Base-by-base conservation (phyloP, 2,888 invertebrate species). In the Lacanobia oleracea region DNA sequence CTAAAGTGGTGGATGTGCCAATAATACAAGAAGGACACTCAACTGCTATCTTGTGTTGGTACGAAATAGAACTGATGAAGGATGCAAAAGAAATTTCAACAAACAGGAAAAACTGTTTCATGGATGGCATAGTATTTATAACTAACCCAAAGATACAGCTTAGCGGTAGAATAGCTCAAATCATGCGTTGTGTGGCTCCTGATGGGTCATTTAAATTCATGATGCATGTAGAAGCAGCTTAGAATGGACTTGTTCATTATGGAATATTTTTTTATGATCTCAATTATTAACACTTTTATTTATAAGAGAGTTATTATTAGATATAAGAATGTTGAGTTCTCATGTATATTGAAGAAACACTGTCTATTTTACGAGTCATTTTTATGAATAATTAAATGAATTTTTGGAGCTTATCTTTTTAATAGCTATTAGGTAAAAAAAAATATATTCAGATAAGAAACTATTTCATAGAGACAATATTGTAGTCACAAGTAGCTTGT, bases 21-120 rank as follows among this genome's bases (percentile, higher is more conserved):
- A 86, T 96, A 18, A 89, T 86, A 18, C 89, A 89, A 57, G 89
- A 89, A 72, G 97, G 97, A 1, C 70, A 87, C 57, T 92, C 94
- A 0, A 96, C 96, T 90, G 96, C 95, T 5, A 91, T 97, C 71
- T 88, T 97, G 27, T 96, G 96, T 81, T 97, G 97, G 96, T 97
- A 95, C 80, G 91, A 91, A n/a, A 91, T 97, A 61, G 93, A 96
- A 75, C 85, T 96, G 33, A 91, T 94, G 81, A 91, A 96, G 65
- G 89, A 92, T 67, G 67, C 92, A 37, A 88, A 89, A 33, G 90
- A 87, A 40, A 91, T 96, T 71, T 91, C 93, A 9, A 97, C 97
- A 0, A 91, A 93, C 65, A 90, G 94, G 76, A 77, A 92, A 68
- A 90, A 90, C 71, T 89, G 96, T 85, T 95, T 96, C 84, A 88